Conservation (phyloP, 2,888 invertebrate species). For the Nemotelus nigrinus region DNA sequence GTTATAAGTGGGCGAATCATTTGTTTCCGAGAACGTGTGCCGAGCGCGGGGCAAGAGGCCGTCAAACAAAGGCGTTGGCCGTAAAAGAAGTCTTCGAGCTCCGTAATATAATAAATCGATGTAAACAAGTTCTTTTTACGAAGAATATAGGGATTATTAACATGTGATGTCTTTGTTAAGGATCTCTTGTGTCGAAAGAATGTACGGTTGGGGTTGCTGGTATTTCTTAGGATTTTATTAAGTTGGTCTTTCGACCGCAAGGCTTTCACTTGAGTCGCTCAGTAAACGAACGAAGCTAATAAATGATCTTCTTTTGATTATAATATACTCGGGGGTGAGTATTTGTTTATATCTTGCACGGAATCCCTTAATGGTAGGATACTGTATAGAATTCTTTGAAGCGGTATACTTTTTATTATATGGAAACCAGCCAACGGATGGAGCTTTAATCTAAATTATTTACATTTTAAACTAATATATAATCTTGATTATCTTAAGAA, state of each 20-base stretch:
- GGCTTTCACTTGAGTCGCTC: background rate
- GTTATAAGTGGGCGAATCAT: slow-evolving; percentile 43
- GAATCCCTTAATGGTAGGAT: too few relatives aligned
- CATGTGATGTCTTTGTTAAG: slow-evolving; percentile 36
- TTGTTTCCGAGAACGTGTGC: slow-evolving; percentile 38
- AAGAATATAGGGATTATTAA: slow-evolving; percentile 15
- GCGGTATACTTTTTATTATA: too few relatives aligned
- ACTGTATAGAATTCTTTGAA: too few relatives aligned
- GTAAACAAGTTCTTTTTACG: slow-evolving; percentile 17
- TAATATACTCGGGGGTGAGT: too few relatives aligned
- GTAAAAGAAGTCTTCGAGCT: background rate
- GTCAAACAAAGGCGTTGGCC: background rate
- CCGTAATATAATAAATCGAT: slow-evolving; percentile 23
- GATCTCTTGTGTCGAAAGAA: background rate
- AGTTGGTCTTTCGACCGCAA: slow-evolving; percentile 7
- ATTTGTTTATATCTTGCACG: too few relatives aligned
- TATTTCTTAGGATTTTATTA: slow-evolving; percentile 16
- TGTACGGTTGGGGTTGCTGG: background rate
- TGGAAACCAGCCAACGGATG: too few relatives aligned
- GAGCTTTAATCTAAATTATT: too few relatives aligned
- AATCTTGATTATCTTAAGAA: too few relatives aligned
- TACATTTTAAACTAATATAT: too few relatives aligned
- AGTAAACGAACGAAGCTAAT: too few relatives aligned
- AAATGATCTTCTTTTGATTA: too few relatives aligned
- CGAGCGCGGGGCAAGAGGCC: background rate